phyloP scores from a whole-genome alignment of 2,113 vertebrate species.

The Spermophilus dauricus region DNA sequence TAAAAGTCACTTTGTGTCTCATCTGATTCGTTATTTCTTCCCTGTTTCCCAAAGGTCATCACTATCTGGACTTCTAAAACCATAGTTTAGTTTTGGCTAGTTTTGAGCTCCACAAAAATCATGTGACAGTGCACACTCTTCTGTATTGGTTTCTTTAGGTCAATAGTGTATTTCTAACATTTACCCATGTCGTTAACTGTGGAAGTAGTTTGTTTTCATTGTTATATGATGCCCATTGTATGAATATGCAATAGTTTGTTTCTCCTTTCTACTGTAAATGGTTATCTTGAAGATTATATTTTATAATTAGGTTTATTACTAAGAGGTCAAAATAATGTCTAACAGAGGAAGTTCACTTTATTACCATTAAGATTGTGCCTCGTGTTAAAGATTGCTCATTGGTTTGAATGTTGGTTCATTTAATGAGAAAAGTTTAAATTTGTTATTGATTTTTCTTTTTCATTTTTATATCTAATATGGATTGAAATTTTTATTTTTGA shows the following conservation, averaged over 20 bases:
- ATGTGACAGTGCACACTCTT: background rate
- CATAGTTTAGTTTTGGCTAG: background rate
- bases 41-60: background rate
- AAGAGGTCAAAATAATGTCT: background rate
- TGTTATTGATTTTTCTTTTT: slow-evolving; percentile 39
- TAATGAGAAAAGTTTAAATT: background rate
- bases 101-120: background rate
- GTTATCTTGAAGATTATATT: background rate
- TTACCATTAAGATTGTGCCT: background rate
- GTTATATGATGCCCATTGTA: background rate
- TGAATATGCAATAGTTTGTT: background rate
- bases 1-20: background rate
- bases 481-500: background rate
- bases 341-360: background rate
- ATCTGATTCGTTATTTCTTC: background rate
- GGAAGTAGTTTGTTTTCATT: background rate
- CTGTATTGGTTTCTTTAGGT: background rate
- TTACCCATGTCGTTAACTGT: background rate
- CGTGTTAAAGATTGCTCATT: background rate
- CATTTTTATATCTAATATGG: background rate
- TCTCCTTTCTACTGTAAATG: background rate
- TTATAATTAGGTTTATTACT: background rate
- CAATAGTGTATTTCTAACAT: background rate
- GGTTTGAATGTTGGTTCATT: slow-evolving; percentile 16
- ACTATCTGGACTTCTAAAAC: background rate